Evolutionary conservation across 2,888 invertebrate species (phyloP).

Genomic region (Aspidapion aeneum): DNA sequence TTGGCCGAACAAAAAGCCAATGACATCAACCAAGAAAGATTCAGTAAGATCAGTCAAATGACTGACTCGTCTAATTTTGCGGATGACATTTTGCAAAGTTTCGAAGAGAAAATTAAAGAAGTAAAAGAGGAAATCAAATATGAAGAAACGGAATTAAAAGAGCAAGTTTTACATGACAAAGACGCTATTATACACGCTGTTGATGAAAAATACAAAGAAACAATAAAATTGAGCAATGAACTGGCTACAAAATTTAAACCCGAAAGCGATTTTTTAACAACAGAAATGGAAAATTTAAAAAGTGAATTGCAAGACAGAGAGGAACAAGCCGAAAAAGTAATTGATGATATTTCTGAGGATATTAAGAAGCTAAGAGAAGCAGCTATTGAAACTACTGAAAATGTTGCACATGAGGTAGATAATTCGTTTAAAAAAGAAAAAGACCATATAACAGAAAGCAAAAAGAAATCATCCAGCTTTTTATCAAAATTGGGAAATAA

Average conservation of each 20-base stretch:
- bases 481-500: slow-evolving; percentile 27
- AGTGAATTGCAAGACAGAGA: slow-evolving; percentile 10
- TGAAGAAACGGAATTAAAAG: slow-evolving; percentile 6
- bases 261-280: slow-evolving; percentile 18
- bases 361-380: not conserved
- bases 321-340: not conserved
- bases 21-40: not conserved
- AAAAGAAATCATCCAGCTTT: slow-evolving; percentile 26
- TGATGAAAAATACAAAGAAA: slow-evolving; percentile 33
- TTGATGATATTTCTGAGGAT: not conserved
- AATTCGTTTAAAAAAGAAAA: slow-evolving; percentile 5
- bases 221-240: slow-evolving; percentile 28
- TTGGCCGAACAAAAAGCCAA: slow-evolving; percentile 8
- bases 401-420: not conserved
- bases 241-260: slow-evolving; percentile 23
- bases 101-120: slow-evolving; percentile 30
- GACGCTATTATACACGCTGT: slow-evolving; percentile 33
- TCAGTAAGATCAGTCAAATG: not conserved
- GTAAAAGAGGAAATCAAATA: slow-evolving; percentile 24
- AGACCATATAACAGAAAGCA: slow-evolving; percentile 9
- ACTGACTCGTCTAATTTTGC: slow-evolving; percentile 24
- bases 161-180: slow-evolving; percentile 9
- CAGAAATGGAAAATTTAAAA: slow-evolving; percentile 19
- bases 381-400: not conserved
- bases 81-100: slow-evolving; percentile 29